Evolutionary conservation across 2,113 vertebrate species (phyloP).

Genomic region (Cheilinus undulatus): DNA sequence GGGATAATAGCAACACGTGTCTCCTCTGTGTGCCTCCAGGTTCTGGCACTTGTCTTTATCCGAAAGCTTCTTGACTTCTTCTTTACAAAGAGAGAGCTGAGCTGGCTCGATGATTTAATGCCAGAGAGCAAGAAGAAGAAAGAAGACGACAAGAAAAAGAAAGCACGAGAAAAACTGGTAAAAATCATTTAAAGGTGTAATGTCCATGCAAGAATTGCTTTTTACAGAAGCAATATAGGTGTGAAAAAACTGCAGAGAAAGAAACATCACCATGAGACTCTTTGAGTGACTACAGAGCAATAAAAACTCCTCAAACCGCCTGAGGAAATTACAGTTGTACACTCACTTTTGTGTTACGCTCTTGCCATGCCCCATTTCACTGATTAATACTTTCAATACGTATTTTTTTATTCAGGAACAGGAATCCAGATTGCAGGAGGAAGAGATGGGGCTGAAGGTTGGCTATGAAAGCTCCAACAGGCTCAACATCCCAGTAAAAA

Average conservation of each 20-base stretch:
- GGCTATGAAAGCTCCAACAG: constrained; percentile 84
- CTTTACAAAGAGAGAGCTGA: constrained; percentile 94
- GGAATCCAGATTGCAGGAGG: constrained; percentile 85
- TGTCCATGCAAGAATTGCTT: not conserved
- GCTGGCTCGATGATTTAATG: constrained; percentile 96
- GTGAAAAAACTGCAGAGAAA: not conserved
- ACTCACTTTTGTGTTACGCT: not conserved
- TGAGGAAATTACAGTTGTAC: not conserved
- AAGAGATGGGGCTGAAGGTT: constrained; percentile 85
- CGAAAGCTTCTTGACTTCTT: constrained; percentile 94
- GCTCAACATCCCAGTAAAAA: constrained; percentile 89
- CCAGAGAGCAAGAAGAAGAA: constrained; percentile 98
- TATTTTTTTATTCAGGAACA: constrained; percentile 83
- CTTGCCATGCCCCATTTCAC: not conserved
- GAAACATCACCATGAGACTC: not conserved
- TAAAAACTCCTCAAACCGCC: not conserved
- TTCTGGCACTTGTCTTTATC: constrained; percentile 93
- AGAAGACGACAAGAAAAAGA: constrained; percentile 95
- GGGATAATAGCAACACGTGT: not conserved
- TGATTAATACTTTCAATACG: not conserved
- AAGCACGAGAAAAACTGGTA: constrained; percentile 88
- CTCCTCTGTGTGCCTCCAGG: constrained; percentile 75
- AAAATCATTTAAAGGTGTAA: not conserved
- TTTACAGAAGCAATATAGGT: not conserved
- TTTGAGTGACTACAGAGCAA: not conserved